phyloP scores from a whole-genome alignment of 2,797 vertebrate species.

The Amblyopsis hoosieri region DNA sequence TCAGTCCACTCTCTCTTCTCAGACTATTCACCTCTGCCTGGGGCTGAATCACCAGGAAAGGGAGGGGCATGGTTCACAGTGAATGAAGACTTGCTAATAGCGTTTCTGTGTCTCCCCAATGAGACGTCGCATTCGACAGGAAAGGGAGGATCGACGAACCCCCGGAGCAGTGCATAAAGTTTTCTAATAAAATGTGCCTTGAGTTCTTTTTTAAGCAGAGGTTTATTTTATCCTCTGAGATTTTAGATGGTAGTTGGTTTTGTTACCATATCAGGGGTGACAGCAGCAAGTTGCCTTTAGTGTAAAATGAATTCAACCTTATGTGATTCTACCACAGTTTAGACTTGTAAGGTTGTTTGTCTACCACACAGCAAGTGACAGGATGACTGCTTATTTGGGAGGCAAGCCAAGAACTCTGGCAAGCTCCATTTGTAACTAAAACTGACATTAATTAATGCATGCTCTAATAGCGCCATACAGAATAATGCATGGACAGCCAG shows the following conservation, averaged over 20 bases:
- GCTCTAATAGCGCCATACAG: constrained; percentile 55
- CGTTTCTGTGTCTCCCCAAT: neutral
- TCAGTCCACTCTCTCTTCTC: too few species aligned
- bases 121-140: neutral
- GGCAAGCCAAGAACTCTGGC: constrained; percentile 41
- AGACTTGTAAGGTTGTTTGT: constrained; percentile 6
- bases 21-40: too few species aligned
- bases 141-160: neutral
- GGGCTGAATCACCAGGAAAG: too few species aligned
- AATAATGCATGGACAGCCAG: constrained; percentile 56
- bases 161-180: neutral
- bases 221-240: neutral
- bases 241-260: constrained; percentile 4
- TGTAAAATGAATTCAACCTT: too few species aligned
- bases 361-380: neutral
- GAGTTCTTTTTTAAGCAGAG: too few species aligned
- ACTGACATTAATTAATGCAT: constrained; percentile 67
- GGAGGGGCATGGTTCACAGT: too few species aligned
- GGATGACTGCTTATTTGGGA: constrained; percentile 31
- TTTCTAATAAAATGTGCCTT: too few species aligned
- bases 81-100: neutral
- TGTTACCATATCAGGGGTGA: constrained; percentile 10
- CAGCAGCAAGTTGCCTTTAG: constrained; percentile 13
- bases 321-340: neutral
- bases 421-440: constrained; percentile 49